phyloP scores from a whole-genome alignment of 1,140 invertebrate genomes.

The Zaprionus camerounensis region DNA sequence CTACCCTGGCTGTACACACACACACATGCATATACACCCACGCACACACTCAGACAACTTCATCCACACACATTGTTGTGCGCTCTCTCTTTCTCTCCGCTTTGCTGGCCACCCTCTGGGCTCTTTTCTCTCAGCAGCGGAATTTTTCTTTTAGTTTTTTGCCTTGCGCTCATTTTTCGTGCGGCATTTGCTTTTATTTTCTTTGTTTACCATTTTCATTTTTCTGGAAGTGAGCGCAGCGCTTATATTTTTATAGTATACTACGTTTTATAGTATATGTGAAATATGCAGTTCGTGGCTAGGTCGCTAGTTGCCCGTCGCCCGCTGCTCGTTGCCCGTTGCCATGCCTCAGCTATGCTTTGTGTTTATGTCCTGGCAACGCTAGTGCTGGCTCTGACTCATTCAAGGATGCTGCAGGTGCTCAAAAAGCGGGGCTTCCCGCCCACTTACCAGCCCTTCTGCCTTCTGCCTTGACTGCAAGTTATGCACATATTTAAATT shows the following conservation, averaged over 20 bases:
- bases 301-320: not conserved
- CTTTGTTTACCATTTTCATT: slow-evolving; percentile 77
- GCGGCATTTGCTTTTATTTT: slow-evolving; percentile 66
- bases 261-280: slow-evolving; percentile 45
- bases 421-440: slow-evolving; percentile 35
- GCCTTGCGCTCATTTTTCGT: slow-evolving; percentile 71
- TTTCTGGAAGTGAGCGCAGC: slow-evolving; percentile 51
- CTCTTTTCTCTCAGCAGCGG: slow-evolving; percentile 37
- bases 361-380: slow-evolving; percentile 33
- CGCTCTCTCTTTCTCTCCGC: slow-evolving; percentile 5
- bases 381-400: slow-evolving; percentile 39
- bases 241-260: slow-evolving; percentile 43
- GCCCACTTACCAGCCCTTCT: not conserved
- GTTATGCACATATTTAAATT: slow-evolving; percentile 72
- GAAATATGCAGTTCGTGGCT: slow-evolving; percentile 64
- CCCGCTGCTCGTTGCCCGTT: not conserved
- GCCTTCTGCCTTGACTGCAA: slow-evolving; percentile 36
- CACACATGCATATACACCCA: not conserved
- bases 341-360: slow-evolving; percentile 44
- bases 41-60: not conserved
- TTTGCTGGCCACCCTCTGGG: not conserved
- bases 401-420: slow-evolving; percentile 69
- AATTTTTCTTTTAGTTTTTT: slow-evolving; percentile 69
- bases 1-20: slow-evolving; percentile 26
- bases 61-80: not conserved